phyloP scores from a whole-genome alignment of 30 jellyfish, hydroid and myxozoan genomes.

The Aurelia coerulea region DNA sequence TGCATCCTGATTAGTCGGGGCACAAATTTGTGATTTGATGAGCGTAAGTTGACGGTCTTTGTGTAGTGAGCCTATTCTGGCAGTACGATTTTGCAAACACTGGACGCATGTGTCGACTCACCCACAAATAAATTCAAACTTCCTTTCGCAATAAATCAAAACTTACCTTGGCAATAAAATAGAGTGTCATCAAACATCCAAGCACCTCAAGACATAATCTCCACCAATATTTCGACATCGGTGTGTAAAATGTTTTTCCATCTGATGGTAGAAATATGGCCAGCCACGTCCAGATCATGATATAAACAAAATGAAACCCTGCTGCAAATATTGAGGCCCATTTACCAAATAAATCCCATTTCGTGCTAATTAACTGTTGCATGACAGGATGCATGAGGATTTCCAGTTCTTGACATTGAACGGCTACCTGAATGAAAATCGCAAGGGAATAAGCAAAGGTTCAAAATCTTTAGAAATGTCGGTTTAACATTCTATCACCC shows the following conservation, averaged over 20 bases:
- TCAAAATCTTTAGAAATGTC: no score
- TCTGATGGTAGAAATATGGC: constrained; percentile 88
- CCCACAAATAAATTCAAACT: neutral
- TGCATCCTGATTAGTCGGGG: no score
- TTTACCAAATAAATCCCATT: constrained; percentile 90
- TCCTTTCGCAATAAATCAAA: neutral
- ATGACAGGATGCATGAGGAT: constrained; percentile 97
- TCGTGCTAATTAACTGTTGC: constrained; percentile 76
- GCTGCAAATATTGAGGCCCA: constrained; percentile 80
- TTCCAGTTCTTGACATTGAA: constrained; percentile 82
- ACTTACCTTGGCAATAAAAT: constrained; percentile 76
- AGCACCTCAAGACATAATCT: constrained; percentile 78
- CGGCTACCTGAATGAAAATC: constrained; percentile 78
- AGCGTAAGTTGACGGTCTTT: no score
- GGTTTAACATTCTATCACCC: no score
- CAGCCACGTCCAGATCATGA: constrained; percentile 92
- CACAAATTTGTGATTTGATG: no score
- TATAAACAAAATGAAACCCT: constrained; percentile 72
- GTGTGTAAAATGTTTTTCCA: constrained; percentile 66
- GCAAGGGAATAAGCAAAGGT: no score
- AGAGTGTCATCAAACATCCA: constrained; percentile 87
- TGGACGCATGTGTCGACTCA: constrained; percentile 4
- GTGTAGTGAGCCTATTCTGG: no score
- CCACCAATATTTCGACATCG: constrained; percentile 80
- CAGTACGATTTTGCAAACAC: neutral